phyloP scores from a whole-genome alignment of 2,113 vertebrate genomes.

The Gadus chalcogrammus region DNA sequence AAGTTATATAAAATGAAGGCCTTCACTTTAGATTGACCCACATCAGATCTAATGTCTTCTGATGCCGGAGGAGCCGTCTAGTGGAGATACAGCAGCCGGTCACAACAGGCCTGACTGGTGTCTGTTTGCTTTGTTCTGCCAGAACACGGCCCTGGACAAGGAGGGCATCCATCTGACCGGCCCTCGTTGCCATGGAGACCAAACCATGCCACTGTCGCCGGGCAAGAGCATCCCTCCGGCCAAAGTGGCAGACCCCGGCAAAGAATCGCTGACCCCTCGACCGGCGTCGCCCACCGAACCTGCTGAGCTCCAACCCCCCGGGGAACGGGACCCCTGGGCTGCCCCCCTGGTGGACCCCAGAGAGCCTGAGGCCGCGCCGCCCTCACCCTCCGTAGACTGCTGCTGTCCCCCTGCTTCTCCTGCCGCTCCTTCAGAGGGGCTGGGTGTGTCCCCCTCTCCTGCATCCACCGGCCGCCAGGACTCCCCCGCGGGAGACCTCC shows the following conservation, averaged over 20 bases:
- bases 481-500: conserved; percentile 1
- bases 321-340: neutral
- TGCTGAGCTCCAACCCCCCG: conserved; percentile 9
- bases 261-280: conserved; percentile 25
- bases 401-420: neutral
- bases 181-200: conserved; percentile 64
- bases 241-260: neutral
- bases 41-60: neutral
- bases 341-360: neutral
- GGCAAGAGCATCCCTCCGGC: conserved; percentile 14
- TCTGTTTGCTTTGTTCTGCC: neutral
- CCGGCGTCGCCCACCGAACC: conserved; percentile 46
- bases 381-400: neutral
- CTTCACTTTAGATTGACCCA: conserved; percentile 12
- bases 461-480: conserved; percentile 13
- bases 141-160: conserved; percentile 98
- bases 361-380: neutral
- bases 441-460: conserved; percentile 20
- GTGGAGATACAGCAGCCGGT: neutral
- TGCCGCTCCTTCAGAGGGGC: conserved; percentile 2
- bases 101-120: neutral
- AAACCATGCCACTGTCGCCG: neutral
- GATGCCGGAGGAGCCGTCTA: neutral
- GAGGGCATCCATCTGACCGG: conserved; percentile 78
- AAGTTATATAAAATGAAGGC: neutral